Base-by-base conservation (phyloP, 2,113 vertebrate species). In the Collichthys lucidus region DNA sequence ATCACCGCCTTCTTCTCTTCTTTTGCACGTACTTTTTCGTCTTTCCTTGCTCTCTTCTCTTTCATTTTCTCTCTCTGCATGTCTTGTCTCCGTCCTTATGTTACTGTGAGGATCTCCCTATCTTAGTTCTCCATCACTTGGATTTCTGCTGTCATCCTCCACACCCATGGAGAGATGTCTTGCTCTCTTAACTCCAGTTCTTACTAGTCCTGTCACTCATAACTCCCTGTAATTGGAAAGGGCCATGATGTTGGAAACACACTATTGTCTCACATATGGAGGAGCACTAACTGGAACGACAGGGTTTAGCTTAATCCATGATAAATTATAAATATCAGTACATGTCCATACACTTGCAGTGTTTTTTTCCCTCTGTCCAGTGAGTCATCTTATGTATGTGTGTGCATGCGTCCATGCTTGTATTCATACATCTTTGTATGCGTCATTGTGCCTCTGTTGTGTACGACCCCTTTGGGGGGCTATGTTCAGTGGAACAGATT, bases 401-500 rank as follows among this genome's bases (percentile, higher is more conserved):
- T 68, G 20, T 50, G 15, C 7, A 59, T 74, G 52, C 59, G 44
- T 81, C 22, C 15, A 1, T 73, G 64, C 60, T 50, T 4, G 3
- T 60, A 17, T 53, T 57, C 70, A 22, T 57, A 29, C 50, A 42
- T 70, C 31, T 60, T 24, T 73, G 74, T 68, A 65, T 88, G 78
- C 24, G 46, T 77, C 68, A 12, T 19, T 63, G 68, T 70, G 22
- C 44, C 4, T 72, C 10, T 77, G 61, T 49, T 73, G 71, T 82
- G 73, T 69, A 56, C 56, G 46, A 82, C 65, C 56, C 81, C 75
- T 80, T 57, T 56, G 57, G 83, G 77, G 53, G 1, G 9, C 73
- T 42, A 57, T 82, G 63, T 73, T 86, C 79, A 84, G 49, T 77
- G 55, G 55, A 72, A 82, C 74, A 82, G 70, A 78, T 78, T 72